These are phyloP conservation scores for Oceanodroma leucorhoa DNA, from an alignment of 2,797 vertebrate genomes.

Conservation along the genomic window DNA sequence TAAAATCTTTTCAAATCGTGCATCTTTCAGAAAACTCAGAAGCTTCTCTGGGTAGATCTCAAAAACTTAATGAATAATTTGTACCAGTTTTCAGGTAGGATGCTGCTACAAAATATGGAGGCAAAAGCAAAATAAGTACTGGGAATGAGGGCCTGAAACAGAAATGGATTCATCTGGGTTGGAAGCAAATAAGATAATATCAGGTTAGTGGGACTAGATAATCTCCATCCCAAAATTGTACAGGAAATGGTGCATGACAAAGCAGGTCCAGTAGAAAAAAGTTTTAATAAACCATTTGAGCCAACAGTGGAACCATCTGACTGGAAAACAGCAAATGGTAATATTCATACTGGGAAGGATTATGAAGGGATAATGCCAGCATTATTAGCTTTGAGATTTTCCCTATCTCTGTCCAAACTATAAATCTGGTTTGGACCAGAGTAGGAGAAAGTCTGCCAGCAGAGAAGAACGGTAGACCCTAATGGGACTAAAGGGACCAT, in stretches of 20 bases:
- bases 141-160: background rate
- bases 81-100: background rate
- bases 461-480: background rate
- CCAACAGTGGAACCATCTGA: constrained; percentile 15
- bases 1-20: background rate
- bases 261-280: background rate
- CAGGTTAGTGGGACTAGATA: background rate
- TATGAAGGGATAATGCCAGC: constrained; percentile 19
- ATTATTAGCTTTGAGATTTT: constrained; percentile 34
- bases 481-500: background rate
- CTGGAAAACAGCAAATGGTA: constrained; percentile 1
- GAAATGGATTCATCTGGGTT: background rate
- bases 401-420: background rate
- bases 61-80: background rate
- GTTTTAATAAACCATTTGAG: constrained; percentile 15
- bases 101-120: background rate
- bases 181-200: background rate
- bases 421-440: constrained; percentile 9
- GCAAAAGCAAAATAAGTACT: background rate
- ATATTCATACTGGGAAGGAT: constrained; percentile 21
- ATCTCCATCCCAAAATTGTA: background rate
- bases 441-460: background rate
- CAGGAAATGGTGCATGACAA: background rate
- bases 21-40: background rate
- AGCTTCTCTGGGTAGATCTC: background rate